Evolutionary conservation across 2,113 vertebrate species (phyloP), one percentile per base, ranked within the genome.

Genomic region (Serranochromis macrocephalus): DNA sequence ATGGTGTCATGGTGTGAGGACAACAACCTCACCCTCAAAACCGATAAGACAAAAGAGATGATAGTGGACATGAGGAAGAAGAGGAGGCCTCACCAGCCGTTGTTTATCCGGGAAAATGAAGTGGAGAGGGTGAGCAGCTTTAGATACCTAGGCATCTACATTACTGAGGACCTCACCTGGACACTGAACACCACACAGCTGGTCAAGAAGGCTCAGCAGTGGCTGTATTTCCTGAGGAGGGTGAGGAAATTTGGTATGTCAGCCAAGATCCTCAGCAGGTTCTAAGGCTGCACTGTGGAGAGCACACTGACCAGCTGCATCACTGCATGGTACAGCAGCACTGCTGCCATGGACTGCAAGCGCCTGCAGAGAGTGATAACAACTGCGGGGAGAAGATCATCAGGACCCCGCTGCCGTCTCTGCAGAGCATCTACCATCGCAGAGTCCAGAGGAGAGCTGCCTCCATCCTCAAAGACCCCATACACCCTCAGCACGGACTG

Each of bases 211-310:
- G 54, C 21, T 26, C 54, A 55, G 54, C 54, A 55, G 21, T 1
- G 4, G 53, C 6, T 55, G 21, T 26, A 55, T 26, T 26, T 26
- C 11, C 21, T 55, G 53, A 55, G 11, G 11, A 55, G 53, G 21
- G 0, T 55, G 11, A 24, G 2, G 21, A 55, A 55, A 55, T 55
- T 24, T 55, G 53, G 4, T 2, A 55, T 7, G 21, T 24, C 6
- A 0, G 53, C 21, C n/a, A 24, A 55, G 53, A 24, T 7, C 11
- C 53, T 54, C n/a, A 7, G 53, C 53, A 54, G n/a, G 1, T 54
- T 54, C 53, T 24, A 54, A 1, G 1, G n/a, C 53, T 54, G 53
- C 10, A 54, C 0, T 21, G 53, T 54, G 6, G 53, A 21, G 53
- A 54, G 53, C 53, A 54, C 53, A 12, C 53, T 54, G n/a, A 7